phyloP scores from a whole-genome alignment of 2,113 vertebrate species.

The Tringa solitaria region DNA sequence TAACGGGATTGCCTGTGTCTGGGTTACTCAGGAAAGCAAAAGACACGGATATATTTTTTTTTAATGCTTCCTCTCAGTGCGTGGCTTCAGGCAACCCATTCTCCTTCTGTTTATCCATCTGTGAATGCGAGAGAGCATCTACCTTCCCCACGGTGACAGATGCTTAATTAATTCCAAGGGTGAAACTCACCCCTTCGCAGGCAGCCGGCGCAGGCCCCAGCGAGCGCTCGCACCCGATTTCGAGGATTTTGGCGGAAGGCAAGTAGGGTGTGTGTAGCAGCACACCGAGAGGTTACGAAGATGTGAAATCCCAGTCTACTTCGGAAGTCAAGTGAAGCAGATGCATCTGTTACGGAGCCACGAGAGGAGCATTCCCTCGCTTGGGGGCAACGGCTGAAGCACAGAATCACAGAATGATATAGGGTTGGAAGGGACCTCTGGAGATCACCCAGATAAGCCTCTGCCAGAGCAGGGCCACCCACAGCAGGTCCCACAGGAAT shows the following conservation, averaged over 20 bases:
- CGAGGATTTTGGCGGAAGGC: accelerated
- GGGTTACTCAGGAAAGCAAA: background rate
- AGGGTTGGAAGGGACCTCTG: too few relatives aligned
- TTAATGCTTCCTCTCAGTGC: background rate
- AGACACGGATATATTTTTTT: background rate
- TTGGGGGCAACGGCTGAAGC: background rate
- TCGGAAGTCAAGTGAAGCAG: background rate
- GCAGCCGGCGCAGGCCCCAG: background rate
- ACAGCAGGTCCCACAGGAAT: too few relatives aligned
- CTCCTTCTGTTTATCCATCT: conserved; percentile 38
- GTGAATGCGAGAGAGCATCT: background rate
- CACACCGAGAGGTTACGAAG: background rate
- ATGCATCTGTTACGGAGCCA: background rate
- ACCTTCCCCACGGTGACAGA: background rate
- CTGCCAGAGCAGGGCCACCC: too few relatives aligned
- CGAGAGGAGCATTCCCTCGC: background rate
- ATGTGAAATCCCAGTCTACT: background rate
- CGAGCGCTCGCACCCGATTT: background rate
- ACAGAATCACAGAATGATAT: too few relatives aligned
- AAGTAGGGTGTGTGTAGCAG: accelerated
- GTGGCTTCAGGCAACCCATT: conserved; percentile 28
- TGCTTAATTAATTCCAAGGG: background rate
- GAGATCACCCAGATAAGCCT: too few relatives aligned
- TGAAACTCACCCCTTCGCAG: background rate
- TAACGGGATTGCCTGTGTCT: accelerated